phyloP scores from a whole-genome alignment of 2,888 invertebrate genomes.

The Oconnorella tubifera region DNA sequence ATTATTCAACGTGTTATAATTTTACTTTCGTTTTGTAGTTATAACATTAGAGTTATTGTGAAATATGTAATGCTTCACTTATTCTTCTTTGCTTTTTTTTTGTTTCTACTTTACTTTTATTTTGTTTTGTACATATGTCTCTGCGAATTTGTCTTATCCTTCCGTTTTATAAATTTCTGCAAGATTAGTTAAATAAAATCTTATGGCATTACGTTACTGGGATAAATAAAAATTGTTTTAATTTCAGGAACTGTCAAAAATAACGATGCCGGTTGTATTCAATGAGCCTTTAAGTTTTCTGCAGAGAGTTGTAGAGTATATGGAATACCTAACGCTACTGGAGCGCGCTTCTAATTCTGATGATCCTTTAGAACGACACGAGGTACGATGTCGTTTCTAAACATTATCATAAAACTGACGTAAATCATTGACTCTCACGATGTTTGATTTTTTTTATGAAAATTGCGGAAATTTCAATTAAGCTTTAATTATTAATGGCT shows the following conservation, averaged over 20 bases:
- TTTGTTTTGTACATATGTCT: not conserved
- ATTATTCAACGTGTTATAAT: too few species aligned
- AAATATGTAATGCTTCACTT: too few species aligned
- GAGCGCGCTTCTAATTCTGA: slow-evolving; percentile 72
- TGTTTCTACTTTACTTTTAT: too few species aligned
- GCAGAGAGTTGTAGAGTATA: slow-evolving; percentile 87
- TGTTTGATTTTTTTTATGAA: not conserved
- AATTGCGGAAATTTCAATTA: too few species aligned
- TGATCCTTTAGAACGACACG: slow-evolving; percentile 78
- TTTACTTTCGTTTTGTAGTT: too few species aligned
- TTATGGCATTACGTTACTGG: not conserved
- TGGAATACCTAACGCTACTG: slow-evolving; percentile 80
- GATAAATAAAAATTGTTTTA: too few species aligned
- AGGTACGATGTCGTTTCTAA: slow-evolving; percentile 58
- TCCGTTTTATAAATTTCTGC: too few species aligned
- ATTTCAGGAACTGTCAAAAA: slow-evolving; percentile 77
- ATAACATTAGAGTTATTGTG: too few species aligned
- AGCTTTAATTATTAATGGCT: too few species aligned
- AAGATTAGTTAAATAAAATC: too few species aligned
- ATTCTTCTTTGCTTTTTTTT: too few species aligned
- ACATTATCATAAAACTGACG: not conserved
- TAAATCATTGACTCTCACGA: not conserved
- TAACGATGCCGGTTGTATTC: slow-evolving; percentile 93
- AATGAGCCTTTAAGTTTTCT: slow-evolving; percentile 94
- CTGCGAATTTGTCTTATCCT: too few species aligned